Conservation (phyloP, 1,140 invertebrate genomes). For the Ips typographus region DNA sequence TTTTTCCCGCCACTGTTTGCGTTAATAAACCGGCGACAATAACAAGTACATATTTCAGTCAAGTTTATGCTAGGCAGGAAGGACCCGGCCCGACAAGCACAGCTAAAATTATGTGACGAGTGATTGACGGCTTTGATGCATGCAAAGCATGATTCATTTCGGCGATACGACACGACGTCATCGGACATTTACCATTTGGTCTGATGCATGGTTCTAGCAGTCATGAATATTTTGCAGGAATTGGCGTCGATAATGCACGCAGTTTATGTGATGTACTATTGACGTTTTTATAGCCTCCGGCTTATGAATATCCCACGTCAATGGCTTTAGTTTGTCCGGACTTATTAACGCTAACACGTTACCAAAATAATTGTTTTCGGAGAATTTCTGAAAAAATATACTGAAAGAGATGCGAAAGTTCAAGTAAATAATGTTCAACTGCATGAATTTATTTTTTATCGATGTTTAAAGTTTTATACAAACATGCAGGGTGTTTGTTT, state of each 20-base stretch:
- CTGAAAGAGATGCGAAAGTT: too few species aligned
- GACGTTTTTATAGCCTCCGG: slow-evolving; percentile 6
- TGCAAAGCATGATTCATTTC: slow-evolving; percentile 21
- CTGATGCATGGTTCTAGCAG: slow-evolving; percentile 3
- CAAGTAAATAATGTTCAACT: too few species aligned
- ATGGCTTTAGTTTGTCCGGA: not conserved
- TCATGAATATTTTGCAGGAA: slow-evolving; percentile 25
- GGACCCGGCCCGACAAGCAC: slow-evolving; percentile 2
- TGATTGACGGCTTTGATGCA: slow-evolving; percentile 25
- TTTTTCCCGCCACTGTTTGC: not conserved
- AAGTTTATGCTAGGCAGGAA: slow-evolving; percentile 8
- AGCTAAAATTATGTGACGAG: slow-evolving; percentile 18
- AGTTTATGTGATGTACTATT: slow-evolving; percentile 17
- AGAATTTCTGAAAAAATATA: too few species aligned
- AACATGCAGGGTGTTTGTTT: too few species aligned
- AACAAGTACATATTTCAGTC: slow-evolving; percentile 16
- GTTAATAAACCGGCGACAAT: slow-evolving; percentile 6
- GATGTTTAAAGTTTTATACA: too few species aligned
- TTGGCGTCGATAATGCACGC: slow-evolving; percentile 6
- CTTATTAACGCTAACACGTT: too few species aligned
- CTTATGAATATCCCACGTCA: not conserved
- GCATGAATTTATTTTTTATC: too few species aligned
- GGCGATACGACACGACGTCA: slow-evolving; percentile 12
- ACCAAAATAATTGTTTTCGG: too few species aligned
- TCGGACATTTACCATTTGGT: slow-evolving; percentile 25